These are phyloP conservation scores for Heliornis fulica DNA, from an alignment of 2,113 vertebrate genomes.

Conservation along the genomic window DNA sequence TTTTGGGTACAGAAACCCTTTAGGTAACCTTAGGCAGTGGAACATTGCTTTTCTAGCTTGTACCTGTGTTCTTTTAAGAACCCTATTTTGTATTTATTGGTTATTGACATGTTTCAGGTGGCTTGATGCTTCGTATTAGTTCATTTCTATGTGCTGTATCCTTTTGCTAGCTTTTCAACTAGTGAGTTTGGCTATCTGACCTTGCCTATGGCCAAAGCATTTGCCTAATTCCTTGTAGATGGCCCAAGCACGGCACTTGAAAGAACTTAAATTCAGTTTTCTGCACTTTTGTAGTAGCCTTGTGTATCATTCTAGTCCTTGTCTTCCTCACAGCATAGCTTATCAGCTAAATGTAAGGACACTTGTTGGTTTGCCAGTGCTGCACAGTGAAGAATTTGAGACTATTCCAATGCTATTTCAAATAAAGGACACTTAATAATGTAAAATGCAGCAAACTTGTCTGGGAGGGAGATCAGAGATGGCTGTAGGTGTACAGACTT, in stretches of 20 bases:
- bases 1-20: background rate
- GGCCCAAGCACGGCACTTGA: background rate
- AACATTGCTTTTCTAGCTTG: background rate
- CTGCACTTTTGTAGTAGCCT: rapidly evolving
- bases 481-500: rapidly evolving
- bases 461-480: background rate
- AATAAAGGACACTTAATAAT: background rate
- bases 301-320: background rate
- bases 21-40: background rate
- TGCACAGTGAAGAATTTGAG: background rate
- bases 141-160: background rate
- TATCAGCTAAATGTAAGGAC: background rate
- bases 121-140: background rate
- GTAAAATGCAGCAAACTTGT: background rate
- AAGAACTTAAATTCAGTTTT: background rate
- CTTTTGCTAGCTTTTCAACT: background rate
- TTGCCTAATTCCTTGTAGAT: background rate
- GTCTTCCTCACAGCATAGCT: background rate
- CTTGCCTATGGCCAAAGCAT: background rate
- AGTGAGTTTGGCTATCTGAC: background rate
- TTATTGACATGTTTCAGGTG: background rate
- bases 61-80: background rate
- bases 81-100: background rate
- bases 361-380: background rate
- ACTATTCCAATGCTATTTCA: background rate